Percentiles rank a stretch among this genome's conserved stretches.
Conservation (phyloP, 53 echinoderm and acorn worm species). For the Henricia sp. region DNA sequence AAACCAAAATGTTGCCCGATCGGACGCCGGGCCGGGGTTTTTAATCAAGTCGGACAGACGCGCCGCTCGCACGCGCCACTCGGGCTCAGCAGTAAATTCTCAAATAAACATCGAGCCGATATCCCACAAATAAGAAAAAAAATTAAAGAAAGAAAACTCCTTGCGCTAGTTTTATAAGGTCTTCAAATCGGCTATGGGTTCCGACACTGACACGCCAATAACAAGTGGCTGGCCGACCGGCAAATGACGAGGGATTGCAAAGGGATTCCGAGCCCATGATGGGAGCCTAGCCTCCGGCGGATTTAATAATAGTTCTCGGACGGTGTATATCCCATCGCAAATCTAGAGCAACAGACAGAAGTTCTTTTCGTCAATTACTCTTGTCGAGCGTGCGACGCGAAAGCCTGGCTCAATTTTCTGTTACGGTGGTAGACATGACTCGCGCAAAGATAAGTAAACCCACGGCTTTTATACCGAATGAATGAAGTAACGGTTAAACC, state of each 20-base stretch:
- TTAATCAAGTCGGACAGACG: constrained; percentile 9
- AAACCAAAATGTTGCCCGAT: constrained; percentile 14
- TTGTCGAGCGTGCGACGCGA: not conserved
- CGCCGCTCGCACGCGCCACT: constrained; percentile 4
- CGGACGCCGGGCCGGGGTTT: constrained; percentile 30
- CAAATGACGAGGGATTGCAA: constrained; percentile 7
- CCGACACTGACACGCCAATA: constrained; percentile 53
- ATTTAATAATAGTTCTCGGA: constrained; percentile 3
- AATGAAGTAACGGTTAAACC: no score
- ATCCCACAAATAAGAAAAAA: constrained; percentile 6
- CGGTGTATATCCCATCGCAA: not conserved
- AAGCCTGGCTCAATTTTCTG: not conserved
- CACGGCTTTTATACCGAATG: no score
- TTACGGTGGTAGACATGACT: not conserved
- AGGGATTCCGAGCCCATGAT: not conserved
- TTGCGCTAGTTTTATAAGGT: not conserved
- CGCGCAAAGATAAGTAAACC: no score
- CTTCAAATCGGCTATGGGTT: constrained; percentile 16
- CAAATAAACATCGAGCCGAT: constrained; percentile 42
- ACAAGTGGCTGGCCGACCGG: constrained; percentile 23
- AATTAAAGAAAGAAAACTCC: not conserved
- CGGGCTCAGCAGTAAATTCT: constrained; percentile 3
- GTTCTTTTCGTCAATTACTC: not conserved
- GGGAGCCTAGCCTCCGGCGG: not conserved
- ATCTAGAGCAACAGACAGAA: constrained; percentile 5